Conservation (phyloP, 2,797 vertebrate genomes). For the Ibycter americanus region DNA sequence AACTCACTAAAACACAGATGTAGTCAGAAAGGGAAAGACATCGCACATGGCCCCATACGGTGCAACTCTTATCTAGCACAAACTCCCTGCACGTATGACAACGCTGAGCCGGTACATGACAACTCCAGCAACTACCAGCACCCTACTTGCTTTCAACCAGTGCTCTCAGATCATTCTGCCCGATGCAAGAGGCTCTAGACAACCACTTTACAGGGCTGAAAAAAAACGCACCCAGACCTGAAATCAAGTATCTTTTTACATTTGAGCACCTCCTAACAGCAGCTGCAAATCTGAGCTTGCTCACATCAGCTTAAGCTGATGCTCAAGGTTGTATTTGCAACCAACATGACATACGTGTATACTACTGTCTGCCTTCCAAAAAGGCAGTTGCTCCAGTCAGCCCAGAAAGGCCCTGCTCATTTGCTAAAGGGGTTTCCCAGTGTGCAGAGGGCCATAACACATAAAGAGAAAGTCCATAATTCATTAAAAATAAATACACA, state of each 20-base stretch:
- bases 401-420: background rate
- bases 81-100: background rate
- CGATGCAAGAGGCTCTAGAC: background rate
- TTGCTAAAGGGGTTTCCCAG: background rate
- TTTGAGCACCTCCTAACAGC: background rate
- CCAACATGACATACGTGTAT: rapidly evolving
- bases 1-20: background rate
- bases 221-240: background rate
- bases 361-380: background rate
- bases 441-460: background rate
- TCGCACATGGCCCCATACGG: background rate
- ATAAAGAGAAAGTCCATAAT: background rate
- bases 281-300: background rate
- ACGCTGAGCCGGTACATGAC: rapidly evolving
- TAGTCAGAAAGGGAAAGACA: background rate
- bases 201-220: background rate
- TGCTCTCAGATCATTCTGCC: background rate
- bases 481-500: conserved; percentile 13
- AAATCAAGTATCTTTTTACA: background rate
- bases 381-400: background rate
- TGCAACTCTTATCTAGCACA: background rate
- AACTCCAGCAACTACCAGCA: background rate
- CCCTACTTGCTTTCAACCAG: background rate
- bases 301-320: background rate
- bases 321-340: background rate